A percentile compares a stretch with the other conserved stretches of the same genome.
Evolutionary conservation across 1,140 invertebrate genomes (phyloP).

Genomic region (Dryas iulia): DNA sequence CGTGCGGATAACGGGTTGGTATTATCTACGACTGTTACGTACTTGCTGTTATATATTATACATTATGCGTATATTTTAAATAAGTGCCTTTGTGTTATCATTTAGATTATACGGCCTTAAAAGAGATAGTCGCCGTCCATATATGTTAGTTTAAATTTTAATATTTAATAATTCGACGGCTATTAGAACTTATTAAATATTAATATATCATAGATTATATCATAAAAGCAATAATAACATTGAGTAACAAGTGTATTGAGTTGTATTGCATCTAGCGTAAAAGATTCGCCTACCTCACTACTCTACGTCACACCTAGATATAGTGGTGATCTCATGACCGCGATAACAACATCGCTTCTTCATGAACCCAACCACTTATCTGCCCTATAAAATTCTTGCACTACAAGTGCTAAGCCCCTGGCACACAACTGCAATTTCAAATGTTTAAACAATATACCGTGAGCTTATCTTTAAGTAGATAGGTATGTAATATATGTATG

Average conservation of each 20-base stretch:
- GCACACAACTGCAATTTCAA: not conserved
- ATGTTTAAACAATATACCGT: not conserved
- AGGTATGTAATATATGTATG: too few relatives aligned
- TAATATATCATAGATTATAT: too few relatives aligned
- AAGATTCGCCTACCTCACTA: slow-evolving; percentile 27
- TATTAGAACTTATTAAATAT: too few relatives aligned
- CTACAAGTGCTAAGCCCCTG: not conserved
- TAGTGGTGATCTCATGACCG: slow-evolving; percentile 68
- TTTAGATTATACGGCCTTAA: not conserved
- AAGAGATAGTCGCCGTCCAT: not conserved
- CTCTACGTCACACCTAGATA: slow-evolving; percentile 65
- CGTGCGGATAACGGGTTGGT: slow-evolving; percentile 56
- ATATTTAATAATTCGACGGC: not conserved
- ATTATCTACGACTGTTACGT: slow-evolving; percentile 36
- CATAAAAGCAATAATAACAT: not conserved
- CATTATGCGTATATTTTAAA: not conserved
- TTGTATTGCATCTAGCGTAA: not conserved
- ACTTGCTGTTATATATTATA: not conserved
- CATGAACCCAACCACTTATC: slow-evolving; percentile 3
- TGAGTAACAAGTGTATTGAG: not conserved
- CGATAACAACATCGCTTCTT: slow-evolving; percentile 33
- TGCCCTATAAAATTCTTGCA: slow-evolving; percentile 1
- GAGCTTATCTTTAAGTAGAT: not conserved
- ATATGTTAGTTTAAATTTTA: not conserved
- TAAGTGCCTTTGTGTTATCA: not conserved